phyloP scores from a whole-genome alignment of 1,140 invertebrate species.

The Bombus huntii region DNA sequence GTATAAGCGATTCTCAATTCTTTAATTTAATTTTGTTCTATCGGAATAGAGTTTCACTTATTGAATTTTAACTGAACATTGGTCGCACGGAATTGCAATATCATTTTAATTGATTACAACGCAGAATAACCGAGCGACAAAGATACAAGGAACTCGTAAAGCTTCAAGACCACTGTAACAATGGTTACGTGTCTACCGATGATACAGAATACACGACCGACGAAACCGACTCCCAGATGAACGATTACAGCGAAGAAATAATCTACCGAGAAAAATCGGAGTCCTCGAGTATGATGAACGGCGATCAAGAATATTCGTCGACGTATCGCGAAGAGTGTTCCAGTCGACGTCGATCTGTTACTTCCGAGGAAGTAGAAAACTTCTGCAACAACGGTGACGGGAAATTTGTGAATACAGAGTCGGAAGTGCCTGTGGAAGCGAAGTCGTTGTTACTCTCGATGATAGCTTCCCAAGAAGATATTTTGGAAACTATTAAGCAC shows the following conservation, averaged over 20 bases:
- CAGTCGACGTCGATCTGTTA: slow-evolving; percentile 43
- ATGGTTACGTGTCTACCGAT: slow-evolving; percentile 62
- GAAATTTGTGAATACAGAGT: slow-evolving; percentile 60
- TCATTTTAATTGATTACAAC: slow-evolving; percentile 1
- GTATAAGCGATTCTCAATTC: too few relatives aligned
- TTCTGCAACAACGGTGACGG: slow-evolving; percentile 56
- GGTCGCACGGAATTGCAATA: background rate
- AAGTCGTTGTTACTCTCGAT: slow-evolving; percentile 73
- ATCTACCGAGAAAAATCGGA: slow-evolving; percentile 52
- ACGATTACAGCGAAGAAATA: slow-evolving; percentile 72
- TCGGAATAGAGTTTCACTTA: too few relatives aligned
- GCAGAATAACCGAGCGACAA: slow-evolving; percentile 44
- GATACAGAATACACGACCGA: slow-evolving; percentile 59
- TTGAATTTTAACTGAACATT: background rate
- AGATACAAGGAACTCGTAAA: slow-evolving; percentile 44
- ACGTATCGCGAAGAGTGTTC: slow-evolving; percentile 32
- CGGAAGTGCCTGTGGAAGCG: slow-evolving; percentile 57
- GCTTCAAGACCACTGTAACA: slow-evolving; percentile 30
- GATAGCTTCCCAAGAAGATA: slow-evolving; percentile 74
- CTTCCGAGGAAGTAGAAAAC: slow-evolving; percentile 61
- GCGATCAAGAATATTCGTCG: slow-evolving; percentile 53
- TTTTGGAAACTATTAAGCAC: slow-evolving; percentile 73
- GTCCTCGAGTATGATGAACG: slow-evolving; percentile 54
- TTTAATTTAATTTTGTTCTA: too few relatives aligned
- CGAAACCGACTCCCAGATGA: slow-evolving; percentile 62